Evolutionary conservation across 2,113 vertebrate species (phyloP).

Genomic region (Petrocephalus microphthalmus): DNA sequence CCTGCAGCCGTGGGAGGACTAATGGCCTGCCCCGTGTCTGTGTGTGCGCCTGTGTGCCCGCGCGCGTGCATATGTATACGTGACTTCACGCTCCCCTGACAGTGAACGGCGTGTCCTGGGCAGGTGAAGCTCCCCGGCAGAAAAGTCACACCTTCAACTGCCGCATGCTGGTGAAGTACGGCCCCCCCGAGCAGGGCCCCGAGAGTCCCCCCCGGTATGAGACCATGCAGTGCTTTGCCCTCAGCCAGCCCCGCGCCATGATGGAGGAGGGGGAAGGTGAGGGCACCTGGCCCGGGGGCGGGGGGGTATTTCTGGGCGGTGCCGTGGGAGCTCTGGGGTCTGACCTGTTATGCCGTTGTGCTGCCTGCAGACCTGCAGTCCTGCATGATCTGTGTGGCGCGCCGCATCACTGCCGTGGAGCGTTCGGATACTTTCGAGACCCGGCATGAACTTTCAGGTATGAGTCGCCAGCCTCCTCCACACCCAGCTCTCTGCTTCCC

Average conservation of each 20-base stretch:
- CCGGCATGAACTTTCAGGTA: slow-evolving; percentile 91
- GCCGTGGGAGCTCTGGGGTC: not conserved
- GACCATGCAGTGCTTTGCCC: slow-evolving; percentile 96
- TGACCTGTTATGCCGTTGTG: not conserved
- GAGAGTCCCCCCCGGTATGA: slow-evolving; percentile 75
- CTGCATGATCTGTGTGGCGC: slow-evolving; percentile 97
- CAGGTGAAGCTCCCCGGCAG: slow-evolving; percentile 77
- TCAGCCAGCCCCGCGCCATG: slow-evolving; percentile 92
- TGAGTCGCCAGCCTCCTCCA: slow-evolving; percentile 30
- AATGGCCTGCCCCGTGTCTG: not conserved
- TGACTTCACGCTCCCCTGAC: slow-evolving; percentile 22
- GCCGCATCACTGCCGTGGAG: slow-evolving; percentile 80
- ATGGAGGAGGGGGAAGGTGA: slow-evolving; percentile 97
- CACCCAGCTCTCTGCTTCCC: not conserved
- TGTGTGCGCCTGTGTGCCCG: not conserved
- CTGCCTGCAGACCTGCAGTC: slow-evolving; percentile 80
- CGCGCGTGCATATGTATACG: not conserved
- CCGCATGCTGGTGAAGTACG: slow-evolving; percentile 84
- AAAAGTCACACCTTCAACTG: slow-evolving; percentile 97
- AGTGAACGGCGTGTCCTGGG: slow-evolving; percentile 86
- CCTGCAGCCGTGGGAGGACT: not conserved
- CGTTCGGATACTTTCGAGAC: slow-evolving; percentile 90
- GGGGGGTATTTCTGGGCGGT: not conserved
- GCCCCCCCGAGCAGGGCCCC: slow-evolving; percentile 67
- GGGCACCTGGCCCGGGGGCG: not conserved